phyloP scores from a whole-genome alignment of 2,888 invertebrate species.

The Bombylius major region DNA sequence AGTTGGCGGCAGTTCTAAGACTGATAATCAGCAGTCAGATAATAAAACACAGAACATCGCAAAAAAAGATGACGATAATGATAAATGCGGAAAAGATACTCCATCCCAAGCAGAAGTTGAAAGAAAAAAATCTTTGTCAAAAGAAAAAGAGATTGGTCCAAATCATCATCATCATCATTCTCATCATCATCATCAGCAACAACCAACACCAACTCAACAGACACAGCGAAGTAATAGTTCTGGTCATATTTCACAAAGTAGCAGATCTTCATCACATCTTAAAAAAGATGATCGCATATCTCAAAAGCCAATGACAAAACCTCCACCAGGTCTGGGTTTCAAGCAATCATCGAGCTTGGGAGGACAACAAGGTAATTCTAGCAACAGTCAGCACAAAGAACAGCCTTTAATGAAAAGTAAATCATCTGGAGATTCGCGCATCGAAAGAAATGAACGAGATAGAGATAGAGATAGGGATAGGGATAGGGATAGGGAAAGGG shows the following conservation, averaged over 20 bases:
- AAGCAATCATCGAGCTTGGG: constrained; percentile 22
- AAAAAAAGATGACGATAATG: constrained; percentile 46
- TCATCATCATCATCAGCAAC: too few relatives aligned
- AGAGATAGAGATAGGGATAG: neutral
- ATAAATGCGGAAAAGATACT: constrained; percentile 61
- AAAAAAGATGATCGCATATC: constrained; percentile 23
- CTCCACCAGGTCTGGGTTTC: constrained; percentile 22
- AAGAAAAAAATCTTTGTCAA: constrained; percentile 22
- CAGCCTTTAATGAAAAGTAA: constrained; percentile 33
- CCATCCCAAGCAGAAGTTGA: constrained; percentile 35
- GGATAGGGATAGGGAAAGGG: constrained; percentile 23
- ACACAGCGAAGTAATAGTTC: constrained; percentile 20
- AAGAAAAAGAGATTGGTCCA: constrained; percentile 24
- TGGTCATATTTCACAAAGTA: constrained; percentile 13
- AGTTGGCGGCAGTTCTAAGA: constrained; percentile 2
- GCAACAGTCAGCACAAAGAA: constrained; percentile 40
- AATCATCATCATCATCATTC: too few relatives aligned
- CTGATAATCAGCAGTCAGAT: constrained; percentile 12
- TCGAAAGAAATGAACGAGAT: neutral
- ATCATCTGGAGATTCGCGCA: constrained; percentile 15
- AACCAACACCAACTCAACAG: constrained; percentile 1
- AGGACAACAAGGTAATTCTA: constrained; percentile 24
- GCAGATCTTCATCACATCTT: constrained; percentile 9
- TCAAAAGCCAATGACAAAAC: constrained; percentile 18
- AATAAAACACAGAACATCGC: constrained; percentile 11